Base-by-base conservation (phyloP, 1,140 invertebrate species). In the Papilio glaucus region DNA sequence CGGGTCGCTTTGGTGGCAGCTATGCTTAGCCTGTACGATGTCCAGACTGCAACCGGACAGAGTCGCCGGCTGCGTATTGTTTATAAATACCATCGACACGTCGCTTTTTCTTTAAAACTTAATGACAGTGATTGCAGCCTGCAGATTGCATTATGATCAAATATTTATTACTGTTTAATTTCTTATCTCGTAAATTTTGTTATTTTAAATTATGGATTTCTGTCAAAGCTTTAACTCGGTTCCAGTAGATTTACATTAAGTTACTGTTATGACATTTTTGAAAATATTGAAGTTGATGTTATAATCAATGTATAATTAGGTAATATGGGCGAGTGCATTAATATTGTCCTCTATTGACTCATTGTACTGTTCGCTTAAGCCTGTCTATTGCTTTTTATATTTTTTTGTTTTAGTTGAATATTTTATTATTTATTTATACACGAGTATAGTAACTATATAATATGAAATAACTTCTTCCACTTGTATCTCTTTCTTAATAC, bases 401-500 rank as follows among this genome's bases (percentile, higher is more conserved):
- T 85, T 87, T 86, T 90, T 92, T 90, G 89, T 92, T 91, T 91
- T 91, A 89, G 87, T 92, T 91, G 68, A 85, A 91, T 93, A 91
- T 93, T 91, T 93, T 93, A 91, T 93, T 93, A 93, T 93, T 93
- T 93, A 91, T 91, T 93, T 90, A 87, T 90, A 89, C 79, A 85
- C 68, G 72, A 84, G 77, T 82, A 80, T 83, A 82, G 82, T 76
- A 83, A 76, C 75, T 83, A 83, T 85, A 73, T 83, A n/a, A n/a
- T n/a, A 73, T 85, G 80, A 72, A 73, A 79, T 85, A 80, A 79
- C 81, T 84, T 79, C 73, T 77, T 78, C 75, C 72, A 78, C 49
- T 74, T 81, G 72, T 79, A 80, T 80, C 67, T 83, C 74, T 81
- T 78, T 80, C 75, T 84, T 70, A 80, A 79, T 85, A 85, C 85